Percentiles rank a stretch among this genome's conserved stretches.
phyloP scores from a whole-genome alignment of 2,113 vertebrate species.

The Myotis yumanensis region DNA sequence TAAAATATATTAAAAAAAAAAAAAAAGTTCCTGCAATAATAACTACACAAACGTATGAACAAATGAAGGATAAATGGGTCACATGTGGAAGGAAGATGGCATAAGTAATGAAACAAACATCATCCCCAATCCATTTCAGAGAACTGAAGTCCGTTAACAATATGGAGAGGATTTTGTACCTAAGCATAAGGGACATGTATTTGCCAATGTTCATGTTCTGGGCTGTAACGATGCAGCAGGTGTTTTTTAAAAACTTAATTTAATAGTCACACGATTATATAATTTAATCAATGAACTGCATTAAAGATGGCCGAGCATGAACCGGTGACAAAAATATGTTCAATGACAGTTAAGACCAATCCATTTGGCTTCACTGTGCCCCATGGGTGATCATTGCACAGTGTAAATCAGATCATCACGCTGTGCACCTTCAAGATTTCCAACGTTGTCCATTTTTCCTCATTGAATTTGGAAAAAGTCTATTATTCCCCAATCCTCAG shows the following conservation, averaged over 20 bases:
- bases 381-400: neutral
- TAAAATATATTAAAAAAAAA: too few species aligned
- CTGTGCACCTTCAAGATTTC: neutral
- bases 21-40: neutral
- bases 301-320: neutral
- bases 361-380: too few species aligned
- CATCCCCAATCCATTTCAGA: neutral
- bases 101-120: neutral
- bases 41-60: neutral
- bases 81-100: neutral
- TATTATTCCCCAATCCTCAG: neutral
- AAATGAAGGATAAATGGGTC: neutral
- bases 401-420: neutral
- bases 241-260: neutral
- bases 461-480: neutral
- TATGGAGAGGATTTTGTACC: accelerated
- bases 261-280: neutral
- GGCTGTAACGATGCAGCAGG: neutral
- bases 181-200: neutral
- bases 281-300: neutral
- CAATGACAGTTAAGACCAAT: neutral
- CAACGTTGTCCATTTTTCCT: neutral
- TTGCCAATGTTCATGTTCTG: neutral
- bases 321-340: neutral
- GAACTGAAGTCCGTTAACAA: neutral